phyloP scores from a whole-genome alignment of 2,113 vertebrate species.

The Grallaria varia region DNA sequence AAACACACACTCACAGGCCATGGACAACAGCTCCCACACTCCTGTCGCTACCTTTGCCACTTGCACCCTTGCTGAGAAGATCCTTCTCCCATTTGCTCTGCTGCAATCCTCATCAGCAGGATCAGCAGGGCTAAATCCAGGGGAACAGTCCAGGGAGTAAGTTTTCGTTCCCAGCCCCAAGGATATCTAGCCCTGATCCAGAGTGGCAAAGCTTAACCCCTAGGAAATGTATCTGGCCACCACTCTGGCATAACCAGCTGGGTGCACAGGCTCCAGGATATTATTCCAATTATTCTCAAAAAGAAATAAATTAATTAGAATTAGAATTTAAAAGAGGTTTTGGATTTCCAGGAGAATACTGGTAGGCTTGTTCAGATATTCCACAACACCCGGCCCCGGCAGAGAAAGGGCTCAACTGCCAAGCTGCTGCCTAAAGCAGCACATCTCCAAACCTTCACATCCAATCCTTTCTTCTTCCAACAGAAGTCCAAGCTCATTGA shows the following conservation, averaged over 20 bases:
- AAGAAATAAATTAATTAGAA: not conserved
- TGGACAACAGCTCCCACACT: not conserved
- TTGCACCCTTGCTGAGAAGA: not conserved
- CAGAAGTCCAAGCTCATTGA: not conserved
- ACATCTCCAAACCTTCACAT: not conserved
- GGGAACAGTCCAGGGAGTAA: not conserved
- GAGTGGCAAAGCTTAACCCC: not conserved
- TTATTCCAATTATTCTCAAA: not conserved
- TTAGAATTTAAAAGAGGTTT: not conserved
- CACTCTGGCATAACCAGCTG: not conserved
- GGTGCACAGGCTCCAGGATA: not conserved
- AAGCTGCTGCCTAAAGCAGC: not conserved
- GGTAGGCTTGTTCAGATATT: not conserved
- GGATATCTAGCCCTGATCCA: not conserved
- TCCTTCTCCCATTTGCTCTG: not conserved
- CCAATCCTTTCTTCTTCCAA: not conserved
- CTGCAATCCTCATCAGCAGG: not conserved
- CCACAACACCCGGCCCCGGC: fast-evolving
- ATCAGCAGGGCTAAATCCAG: not conserved
- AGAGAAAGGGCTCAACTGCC: not conserved
- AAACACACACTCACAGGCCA: not conserved
- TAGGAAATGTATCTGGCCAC: not conserved
- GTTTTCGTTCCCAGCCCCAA: not conserved
- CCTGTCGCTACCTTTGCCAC: not conserved
- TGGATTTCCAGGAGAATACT: not conserved